Base-by-base conservation (phyloP, 2,888 invertebrate species). In the Hyposoter didymator region DNA sequence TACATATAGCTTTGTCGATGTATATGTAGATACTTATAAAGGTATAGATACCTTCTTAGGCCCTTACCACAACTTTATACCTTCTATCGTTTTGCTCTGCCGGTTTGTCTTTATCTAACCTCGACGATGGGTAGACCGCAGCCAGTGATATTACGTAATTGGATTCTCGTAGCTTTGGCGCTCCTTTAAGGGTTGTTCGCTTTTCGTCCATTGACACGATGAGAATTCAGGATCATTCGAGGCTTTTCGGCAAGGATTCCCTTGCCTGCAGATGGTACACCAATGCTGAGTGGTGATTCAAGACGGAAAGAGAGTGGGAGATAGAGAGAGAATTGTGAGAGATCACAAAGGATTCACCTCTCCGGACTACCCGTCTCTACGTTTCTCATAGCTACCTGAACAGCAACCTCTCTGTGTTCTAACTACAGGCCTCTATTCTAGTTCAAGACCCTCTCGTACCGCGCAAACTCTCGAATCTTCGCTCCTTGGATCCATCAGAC, bases 121-220 rank as follows among this genome's bases (percentile, higher is more conserved):
- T 66, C 84, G 72, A 78, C 82, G 73, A 80, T 81, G 83, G 89
- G 87, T 87, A 86, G 85, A 89, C 89, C 90, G 87, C 90, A 90
- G 87, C 88, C 88, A 88, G 75, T 89, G 90, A 90, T 92, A 90
- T 91, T 90, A 89, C 91, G 89, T 92, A 92, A 91, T 91, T 91
- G 92, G 90, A 91, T 91, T 91, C 89, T 88, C 90, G 89, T 87
- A 86, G 88, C 87, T 78, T 82, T 55, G 74, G 84, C 82, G 87
- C 88, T 87, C 89, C 89, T 90, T 89, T 89, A 90, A 90, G 89
- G 90, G 87, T 88, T 88, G 84, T 87, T 83, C 85, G 87, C 87
- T 89, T 73, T 78, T 82, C 82, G 59, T 67, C 76, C 90, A 91
- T 90, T 91, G 91, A 90, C 90, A 88, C 88, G 87, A 84, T 87